phyloP scores from a whole-genome alignment of 2,888 invertebrate species.

The Pycnomerus fuliginosus region DNA sequence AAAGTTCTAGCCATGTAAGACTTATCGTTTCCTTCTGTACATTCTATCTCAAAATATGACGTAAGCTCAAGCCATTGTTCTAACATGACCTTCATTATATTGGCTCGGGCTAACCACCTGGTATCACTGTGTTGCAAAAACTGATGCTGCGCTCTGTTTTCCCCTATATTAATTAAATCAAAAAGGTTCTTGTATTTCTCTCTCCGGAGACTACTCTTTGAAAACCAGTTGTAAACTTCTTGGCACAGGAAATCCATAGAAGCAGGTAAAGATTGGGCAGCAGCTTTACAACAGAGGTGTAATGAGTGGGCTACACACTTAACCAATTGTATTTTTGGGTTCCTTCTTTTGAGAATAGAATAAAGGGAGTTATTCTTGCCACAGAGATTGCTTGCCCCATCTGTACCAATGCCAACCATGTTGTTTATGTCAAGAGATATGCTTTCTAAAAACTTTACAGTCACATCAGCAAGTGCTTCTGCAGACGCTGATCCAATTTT shows the following conservation, averaged over 20 bases:
- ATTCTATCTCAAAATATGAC: not conserved
- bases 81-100: constrained; percentile 25
- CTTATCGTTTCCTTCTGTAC: not conserved
- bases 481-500: not conserved
- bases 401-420: constrained; percentile 33
- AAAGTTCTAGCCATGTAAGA: not conserved
- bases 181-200: constrained; percentile 24
- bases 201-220: constrained; percentile 20
- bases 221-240: constrained; percentile 29
- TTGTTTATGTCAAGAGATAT: constrained; percentile 7
- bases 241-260: constrained; percentile 26
- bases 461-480: not conserved
- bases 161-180: constrained; percentile 19
- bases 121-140: constrained; percentile 26
- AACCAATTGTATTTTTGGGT: constrained; percentile 25
- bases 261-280: constrained; percentile 26
- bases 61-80: constrained; percentile 18
- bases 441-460: not conserved
- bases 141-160: constrained; percentile 17
- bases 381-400: constrained; percentile 31
- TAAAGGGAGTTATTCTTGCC: constrained; percentile 31
- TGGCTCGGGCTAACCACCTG: constrained; percentile 27
- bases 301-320: constrained; percentile 29
- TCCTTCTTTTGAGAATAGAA: constrained; percentile 23
- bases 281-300: constrained; percentile 20